Percentiles rank a stretch among this genome's conserved stretches.
Evolutionary conservation across 2,888 invertebrate species (phyloP).

Genomic region (Ennomos quercinarius): DNA sequence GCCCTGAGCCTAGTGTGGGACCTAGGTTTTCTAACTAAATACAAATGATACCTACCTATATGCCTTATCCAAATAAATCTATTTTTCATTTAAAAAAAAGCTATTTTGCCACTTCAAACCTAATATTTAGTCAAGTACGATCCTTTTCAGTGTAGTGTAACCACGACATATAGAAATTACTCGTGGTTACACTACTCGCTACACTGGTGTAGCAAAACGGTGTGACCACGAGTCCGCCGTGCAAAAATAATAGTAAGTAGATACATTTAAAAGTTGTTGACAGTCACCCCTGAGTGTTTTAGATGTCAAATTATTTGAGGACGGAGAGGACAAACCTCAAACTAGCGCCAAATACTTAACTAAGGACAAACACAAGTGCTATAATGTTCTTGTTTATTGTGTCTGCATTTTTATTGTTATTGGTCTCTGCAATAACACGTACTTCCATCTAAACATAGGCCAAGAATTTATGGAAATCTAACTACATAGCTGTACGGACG

Average conservation of each 20-base stretch:
- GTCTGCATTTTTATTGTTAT: slow-evolving; percentile 13
- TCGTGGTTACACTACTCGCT: no score
- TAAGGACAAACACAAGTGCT: slow-evolving; percentile 5
- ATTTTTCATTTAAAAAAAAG: no score
- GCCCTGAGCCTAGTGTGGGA: no score
- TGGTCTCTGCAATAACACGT: slow-evolving; percentile 12
- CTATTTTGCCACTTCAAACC: no score
- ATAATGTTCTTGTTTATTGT: slow-evolving; percentile 8
- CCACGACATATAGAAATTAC: no score
- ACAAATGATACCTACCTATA: no score
- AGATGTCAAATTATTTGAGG: slow-evolving; percentile 12
- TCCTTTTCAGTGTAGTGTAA: no score
- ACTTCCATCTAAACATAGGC: slow-evolving; percentile 4
- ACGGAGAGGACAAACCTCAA: slow-evolving; percentile 18
- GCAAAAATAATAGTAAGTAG: background rate
- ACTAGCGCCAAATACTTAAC: slow-evolving; percentile 8
- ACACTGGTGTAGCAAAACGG: no score
- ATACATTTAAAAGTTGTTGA: background rate
- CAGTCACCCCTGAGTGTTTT: slow-evolving; percentile 21
- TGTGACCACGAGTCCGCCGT: no score
- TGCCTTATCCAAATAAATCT: no score
- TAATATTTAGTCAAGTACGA: no score
- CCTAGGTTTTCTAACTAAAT: no score
- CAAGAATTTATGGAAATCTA: slow-evolving; percentile 16
- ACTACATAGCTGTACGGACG: background rate